These are phyloP conservation scores for Myotis planiceps DNA, from an alignment of 2,797 vertebrate species.

Conservation along the genomic window DNA sequence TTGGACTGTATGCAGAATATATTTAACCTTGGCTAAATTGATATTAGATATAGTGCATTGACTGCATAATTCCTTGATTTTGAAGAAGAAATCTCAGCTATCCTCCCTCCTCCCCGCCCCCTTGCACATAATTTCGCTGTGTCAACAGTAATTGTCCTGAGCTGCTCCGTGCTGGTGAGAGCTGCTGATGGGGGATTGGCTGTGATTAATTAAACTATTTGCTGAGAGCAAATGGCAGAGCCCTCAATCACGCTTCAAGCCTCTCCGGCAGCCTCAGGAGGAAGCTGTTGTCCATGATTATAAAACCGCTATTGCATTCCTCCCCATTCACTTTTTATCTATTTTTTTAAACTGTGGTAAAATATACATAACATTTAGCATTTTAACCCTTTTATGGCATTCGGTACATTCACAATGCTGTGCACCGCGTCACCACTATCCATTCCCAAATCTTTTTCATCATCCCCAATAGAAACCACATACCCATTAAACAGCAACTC, in stretches of 20 bases:
- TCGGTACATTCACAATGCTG: background rate
- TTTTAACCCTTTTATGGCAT: background rate
- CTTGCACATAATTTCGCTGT: background rate
- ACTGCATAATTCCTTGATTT: constrained; percentile 47
- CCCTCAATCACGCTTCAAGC: background rate
- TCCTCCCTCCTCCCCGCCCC: background rate
- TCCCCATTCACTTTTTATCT: background rate
- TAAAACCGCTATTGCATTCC: background rate
- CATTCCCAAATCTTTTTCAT: background rate
- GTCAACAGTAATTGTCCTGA: constrained; percentile 1
- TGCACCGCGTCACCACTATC: background rate
- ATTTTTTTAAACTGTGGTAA: background rate
- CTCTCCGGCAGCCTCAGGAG: background rate
- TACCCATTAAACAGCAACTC: background rate
- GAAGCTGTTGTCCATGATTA: background rate
- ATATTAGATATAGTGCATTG: background rate
- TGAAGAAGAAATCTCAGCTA: constrained; percentile 18
- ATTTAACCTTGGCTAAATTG: background rate
- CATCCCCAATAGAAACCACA: background rate
- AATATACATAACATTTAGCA: background rate
- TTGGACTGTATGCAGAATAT: background rate
- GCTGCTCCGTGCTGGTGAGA: background rate
- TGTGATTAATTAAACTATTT: constrained; percentile 51
- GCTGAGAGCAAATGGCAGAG: constrained; percentile 50
- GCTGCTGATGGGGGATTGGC: background rate